Conservation (phyloP, 35 echinoderm and acorn worm genomes). For the Hemicentrotus pulcherrimus region DNA sequence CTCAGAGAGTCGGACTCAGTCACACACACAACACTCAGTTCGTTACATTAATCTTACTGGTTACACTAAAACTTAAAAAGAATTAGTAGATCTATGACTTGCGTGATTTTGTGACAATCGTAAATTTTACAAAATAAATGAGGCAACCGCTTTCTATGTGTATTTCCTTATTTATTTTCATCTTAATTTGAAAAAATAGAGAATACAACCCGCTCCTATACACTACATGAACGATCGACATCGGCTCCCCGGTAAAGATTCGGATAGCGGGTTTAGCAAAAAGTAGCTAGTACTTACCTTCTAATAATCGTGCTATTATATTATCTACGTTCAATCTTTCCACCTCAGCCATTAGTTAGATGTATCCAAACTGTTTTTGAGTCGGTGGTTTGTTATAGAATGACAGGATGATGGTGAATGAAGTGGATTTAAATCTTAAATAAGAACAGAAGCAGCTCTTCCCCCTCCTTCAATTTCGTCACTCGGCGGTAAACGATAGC, state of each 20-base stretch:
- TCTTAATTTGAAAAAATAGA: too few species aligned
- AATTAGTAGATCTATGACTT: too few species aligned
- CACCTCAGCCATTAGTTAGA: constrained; percentile 50
- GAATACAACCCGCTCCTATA: too few species aligned
- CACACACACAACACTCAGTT: too few species aligned
- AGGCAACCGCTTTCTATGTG: too few species aligned
- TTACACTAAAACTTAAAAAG: too few species aligned
- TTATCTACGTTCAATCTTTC: constrained; percentile 57
- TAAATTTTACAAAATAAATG: too few species aligned
- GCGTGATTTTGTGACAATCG: too few species aligned
- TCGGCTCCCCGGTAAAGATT: neutral
- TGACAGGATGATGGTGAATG: neutral
- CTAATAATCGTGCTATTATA: constrained; percentile 56
- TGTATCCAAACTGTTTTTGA: neutral
- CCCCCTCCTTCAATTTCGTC: neutral
- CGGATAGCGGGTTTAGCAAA: neutral
- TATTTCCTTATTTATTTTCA: too few species aligned
- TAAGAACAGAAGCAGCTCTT: neutral
- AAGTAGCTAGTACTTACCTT: constrained; percentile 41
- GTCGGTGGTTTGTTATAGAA: neutral
- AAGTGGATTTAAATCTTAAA: neutral
- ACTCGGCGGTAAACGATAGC: neutral
- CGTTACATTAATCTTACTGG: too few species aligned
- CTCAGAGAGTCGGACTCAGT: too few species aligned
- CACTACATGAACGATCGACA: neutral